These are phyloP conservation scores for Manduca sexta DNA, from an alignment of 1,140 invertebrate genomes.

Conservation along the genomic window DNA sequence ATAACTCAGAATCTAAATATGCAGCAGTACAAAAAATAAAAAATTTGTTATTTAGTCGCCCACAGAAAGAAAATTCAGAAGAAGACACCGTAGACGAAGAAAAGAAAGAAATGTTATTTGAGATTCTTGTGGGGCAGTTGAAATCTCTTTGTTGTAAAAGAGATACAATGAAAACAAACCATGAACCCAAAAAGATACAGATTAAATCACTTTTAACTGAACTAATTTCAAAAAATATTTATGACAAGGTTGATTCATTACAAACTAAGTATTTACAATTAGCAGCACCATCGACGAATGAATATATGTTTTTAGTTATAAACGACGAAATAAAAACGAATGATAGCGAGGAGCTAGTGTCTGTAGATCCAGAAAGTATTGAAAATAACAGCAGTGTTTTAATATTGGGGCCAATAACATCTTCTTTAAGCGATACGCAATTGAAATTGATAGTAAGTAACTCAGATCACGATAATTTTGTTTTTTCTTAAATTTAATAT, in stretches of 20 bases:
- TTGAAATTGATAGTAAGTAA: conserved; percentile 51
- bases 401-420: conserved; percentile 50
- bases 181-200: conserved; percentile 14
- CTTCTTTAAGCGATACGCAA: conserved; percentile 42
- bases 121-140: conserved; percentile 49
- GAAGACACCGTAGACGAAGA: conserved; percentile 30
- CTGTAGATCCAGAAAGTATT: conserved; percentile 56
- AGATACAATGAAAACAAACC: conserved; percentile 9
- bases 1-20: conserved; percentile 31
- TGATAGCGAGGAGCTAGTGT: conserved; percentile 43
- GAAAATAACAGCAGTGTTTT: conserved; percentile 53
- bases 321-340: conserved; percentile 57
- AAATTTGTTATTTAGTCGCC: conserved; percentile 34
- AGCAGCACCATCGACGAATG: conserved; percentile 12
- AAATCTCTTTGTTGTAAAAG: conserved; percentile 57
- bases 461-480: too few relatives aligned
- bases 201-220: conserved; percentile 13
- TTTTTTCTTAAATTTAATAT: too few relatives aligned
- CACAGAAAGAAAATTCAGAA: conserved; percentile 10
- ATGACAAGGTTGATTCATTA: conserved; percentile 9
- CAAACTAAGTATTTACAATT: conserved; percentile 8
- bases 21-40: conserved; percentile 45
- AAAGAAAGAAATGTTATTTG: conserved; percentile 54
- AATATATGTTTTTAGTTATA: conserved; percentile 58
- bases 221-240: conserved; percentile 9